Evolutionary conservation across 2,797 vertebrate species (phyloP).

Genomic region (Sylvilagus floridanus): DNA sequence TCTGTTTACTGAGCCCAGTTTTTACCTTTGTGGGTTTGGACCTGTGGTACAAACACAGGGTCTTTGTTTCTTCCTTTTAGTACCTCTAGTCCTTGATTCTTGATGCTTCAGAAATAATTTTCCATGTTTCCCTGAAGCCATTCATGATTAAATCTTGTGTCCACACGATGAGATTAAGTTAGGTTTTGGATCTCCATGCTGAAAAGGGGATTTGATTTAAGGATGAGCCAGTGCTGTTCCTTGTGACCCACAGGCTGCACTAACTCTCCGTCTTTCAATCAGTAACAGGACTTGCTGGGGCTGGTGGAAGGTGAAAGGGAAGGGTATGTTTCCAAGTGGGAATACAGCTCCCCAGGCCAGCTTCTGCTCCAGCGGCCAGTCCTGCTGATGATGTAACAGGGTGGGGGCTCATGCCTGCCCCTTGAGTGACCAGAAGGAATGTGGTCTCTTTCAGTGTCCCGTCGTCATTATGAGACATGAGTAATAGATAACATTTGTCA

Average conservation of each 20-base stretch:
- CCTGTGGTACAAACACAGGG: not conserved
- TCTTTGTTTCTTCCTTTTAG: not conserved
- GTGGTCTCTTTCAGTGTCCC: not conserved
- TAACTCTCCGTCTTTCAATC: not conserved
- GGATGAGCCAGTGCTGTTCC: not conserved
- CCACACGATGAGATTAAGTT: not conserved
- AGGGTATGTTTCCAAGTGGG: not conserved
- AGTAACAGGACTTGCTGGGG: not conserved
- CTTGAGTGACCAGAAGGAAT: not conserved
- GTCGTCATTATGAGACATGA: not conserved
- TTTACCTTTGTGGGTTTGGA: not conserved
- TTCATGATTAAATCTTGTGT: not conserved
- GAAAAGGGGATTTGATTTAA: constrained; percentile 27
- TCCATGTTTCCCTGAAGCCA: not conserved
- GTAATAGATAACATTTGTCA: not conserved
- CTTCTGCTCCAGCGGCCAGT: not conserved
- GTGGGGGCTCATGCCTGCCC: not conserved
- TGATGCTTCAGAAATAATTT: not conserved
- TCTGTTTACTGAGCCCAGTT: not conserved
- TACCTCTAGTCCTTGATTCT: not conserved
- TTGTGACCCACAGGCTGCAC: not conserved
- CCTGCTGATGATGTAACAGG: not conserved
- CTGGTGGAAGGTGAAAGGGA: not conserved
- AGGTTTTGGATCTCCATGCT: not conserved
- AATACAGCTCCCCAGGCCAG: not conserved